phyloP scores from a whole-genome alignment of 2,113 vertebrate genomes.

The Columbina picui region DNA sequence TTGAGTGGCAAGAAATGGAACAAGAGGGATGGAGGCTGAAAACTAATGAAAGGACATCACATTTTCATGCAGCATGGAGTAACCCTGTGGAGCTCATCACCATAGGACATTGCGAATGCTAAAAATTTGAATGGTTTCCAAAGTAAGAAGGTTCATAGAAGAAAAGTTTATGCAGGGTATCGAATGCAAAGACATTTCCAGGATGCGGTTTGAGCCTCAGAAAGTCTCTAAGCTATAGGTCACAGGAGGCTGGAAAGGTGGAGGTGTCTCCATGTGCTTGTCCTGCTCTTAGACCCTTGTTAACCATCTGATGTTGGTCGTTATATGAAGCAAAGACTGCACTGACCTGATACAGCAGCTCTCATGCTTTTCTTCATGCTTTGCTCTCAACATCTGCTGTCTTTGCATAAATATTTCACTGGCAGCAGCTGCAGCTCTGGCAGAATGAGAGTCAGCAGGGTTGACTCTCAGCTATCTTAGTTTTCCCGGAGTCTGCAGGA shows the following conservation, averaged over 20 bases:
- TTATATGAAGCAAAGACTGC: background rate
- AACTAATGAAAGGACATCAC: background rate
- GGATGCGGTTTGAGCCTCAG: background rate
- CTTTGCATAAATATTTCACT: constrained; percentile 25
- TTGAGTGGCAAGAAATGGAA: background rate
- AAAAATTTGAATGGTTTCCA: background rate
- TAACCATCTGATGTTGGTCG: background rate
- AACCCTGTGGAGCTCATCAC: background rate
- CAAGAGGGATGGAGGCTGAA: background rate
- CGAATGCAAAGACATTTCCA: background rate
- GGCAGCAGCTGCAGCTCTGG: constrained; percentile 51
- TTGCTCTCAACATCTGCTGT: background rate
- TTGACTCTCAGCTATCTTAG: background rate
- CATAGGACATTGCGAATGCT: no score
- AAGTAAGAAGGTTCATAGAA: background rate
- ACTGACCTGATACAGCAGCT: background rate
- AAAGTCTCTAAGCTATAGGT: background rate
- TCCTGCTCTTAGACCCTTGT: background rate
- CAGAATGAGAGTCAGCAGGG: constrained; percentile 5
- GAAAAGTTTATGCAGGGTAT: background rate
- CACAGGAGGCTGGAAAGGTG: background rate
- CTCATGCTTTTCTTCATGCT: background rate
- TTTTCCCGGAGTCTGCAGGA: constrained; percentile 4
- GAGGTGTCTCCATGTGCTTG: background rate
- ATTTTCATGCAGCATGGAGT: background rate